Conservation (phyloP, 37 sponge, comb jelly and placozoan species). For the Spongilla lacustris region DNA sequence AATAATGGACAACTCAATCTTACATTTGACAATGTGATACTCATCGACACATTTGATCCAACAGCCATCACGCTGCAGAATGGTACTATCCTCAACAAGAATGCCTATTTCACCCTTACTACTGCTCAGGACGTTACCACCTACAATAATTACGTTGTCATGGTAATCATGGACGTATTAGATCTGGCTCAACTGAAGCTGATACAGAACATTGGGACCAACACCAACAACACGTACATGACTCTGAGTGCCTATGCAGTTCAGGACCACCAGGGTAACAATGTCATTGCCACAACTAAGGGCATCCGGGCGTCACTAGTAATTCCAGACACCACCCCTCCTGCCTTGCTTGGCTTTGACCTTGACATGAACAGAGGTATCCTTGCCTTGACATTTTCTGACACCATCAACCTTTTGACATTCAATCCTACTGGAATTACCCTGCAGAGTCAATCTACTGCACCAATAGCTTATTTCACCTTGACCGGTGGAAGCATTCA, state of each 20-base stretch:
- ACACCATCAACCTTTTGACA: slow-evolving; percentile 68
- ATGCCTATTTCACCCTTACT: slow-evolving; percentile 42
- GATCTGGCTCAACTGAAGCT: slow-evolving; percentile 79
- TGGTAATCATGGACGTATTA: slow-evolving; percentile 41
- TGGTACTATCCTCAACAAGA: slow-evolving; percentile 24
- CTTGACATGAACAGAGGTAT: slow-evolving; percentile 67
- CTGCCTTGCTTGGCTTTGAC: slow-evolving; percentile 67
- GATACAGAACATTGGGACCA: slow-evolving; percentile 61
- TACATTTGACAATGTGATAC: slow-evolving; percentile 87
- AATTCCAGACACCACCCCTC: slow-evolving; percentile 68
- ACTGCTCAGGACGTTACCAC: slow-evolving; percentile 32
- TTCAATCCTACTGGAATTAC: slow-evolving; percentile 77
- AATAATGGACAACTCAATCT: slow-evolving; percentile 83
- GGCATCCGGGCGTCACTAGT: slow-evolving; percentile 67
- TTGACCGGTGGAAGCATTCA: slow-evolving; percentile 60
- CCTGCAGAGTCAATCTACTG: slow-evolving; percentile 51
- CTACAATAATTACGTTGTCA: slow-evolving; percentile 62
- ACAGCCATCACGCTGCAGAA: slow-evolving; percentile 79
- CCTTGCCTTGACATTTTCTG: slow-evolving; percentile 78
- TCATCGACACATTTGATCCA: slow-evolving; percentile 67
- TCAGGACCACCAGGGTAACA: slow-evolving; percentile 67
- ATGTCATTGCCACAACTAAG: slow-evolving; percentile 85
- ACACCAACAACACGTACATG: slow-evolving; percentile 81
- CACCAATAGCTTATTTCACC: slow-evolving; percentile 23
- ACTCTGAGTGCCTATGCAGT: slow-evolving; percentile 80